Percentiles rank a stretch among this genome's conserved stretches.
Conservation (phyloP, 2,888 invertebrate species). For the Lampropteryx suffumata region DNA sequence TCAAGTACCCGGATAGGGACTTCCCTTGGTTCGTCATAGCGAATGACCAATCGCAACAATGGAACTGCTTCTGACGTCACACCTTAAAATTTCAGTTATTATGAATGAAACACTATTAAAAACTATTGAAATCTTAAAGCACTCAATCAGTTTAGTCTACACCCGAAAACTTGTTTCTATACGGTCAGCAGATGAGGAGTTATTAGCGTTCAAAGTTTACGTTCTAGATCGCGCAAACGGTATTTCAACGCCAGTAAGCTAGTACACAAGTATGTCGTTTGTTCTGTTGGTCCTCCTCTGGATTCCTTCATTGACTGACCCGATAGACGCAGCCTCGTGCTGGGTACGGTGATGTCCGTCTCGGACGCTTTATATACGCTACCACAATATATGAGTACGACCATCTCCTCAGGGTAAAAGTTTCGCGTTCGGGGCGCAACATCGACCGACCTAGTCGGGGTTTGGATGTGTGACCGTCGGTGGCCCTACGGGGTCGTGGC, state of each 20-base stretch:
- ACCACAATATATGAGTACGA: constrained; percentile 12
- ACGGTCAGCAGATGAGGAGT: neutral
- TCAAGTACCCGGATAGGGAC: neutral
- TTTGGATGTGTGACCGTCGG: constrained; percentile 23
- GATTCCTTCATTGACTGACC: constrained; percentile 30
- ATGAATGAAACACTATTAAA: constrained; percentile 10
- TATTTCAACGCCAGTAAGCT: constrained; percentile 2
- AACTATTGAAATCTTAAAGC: neutral
- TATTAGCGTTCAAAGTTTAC: neutral
- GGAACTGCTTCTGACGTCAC: neutral
- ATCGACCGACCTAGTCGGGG: constrained; percentile 22
- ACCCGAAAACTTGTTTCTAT: neutral
- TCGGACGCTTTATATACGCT: constrained; percentile 25
- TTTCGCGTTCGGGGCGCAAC: constrained; percentile 31
- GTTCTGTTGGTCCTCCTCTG: constrained; percentile 28
- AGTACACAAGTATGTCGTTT: neutral
- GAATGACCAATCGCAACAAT: constrained; percentile 2
- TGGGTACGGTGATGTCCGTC: constrained; percentile 25
- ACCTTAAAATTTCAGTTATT: neutral
- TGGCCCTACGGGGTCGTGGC: constrained; percentile 28
- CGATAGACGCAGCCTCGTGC: constrained; percentile 17
- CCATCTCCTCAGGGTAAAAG: constrained; percentile 24
- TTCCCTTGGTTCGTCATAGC: neutral
- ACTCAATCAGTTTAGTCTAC: neutral
- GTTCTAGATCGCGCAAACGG: constrained; percentile 30